phyloP scores from a whole-genome alignment of 2,797 vertebrate species.

The Orestias chungarensis region DNA sequence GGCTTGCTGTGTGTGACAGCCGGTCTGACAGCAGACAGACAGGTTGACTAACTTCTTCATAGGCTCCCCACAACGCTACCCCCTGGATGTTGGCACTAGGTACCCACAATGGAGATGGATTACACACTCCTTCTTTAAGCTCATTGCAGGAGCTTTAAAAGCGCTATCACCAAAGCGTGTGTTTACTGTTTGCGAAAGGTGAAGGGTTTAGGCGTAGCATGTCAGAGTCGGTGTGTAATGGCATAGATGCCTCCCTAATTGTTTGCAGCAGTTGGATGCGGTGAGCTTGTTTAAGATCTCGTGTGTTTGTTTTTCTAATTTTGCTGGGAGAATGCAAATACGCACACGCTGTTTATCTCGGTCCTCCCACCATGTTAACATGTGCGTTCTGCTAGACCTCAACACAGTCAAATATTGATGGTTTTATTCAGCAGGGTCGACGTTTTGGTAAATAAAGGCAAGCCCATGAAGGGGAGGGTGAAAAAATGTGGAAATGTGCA shows the following conservation, averaged over 20 bases:
- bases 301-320: constrained; percentile 73
- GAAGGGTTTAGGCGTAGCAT: constrained; percentile 52
- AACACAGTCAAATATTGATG: neutral
- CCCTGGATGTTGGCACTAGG: constrained; percentile 35
- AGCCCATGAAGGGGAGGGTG: constrained; percentile 2
- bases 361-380: constrained; percentile 19
- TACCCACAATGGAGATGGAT: constrained; percentile 48
- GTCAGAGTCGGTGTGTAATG: constrained; percentile 63
- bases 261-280: constrained; percentile 70
- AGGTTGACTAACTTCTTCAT: constrained; percentile 72
- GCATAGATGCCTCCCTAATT: constrained; percentile 69
- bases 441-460: constrained; percentile 15
- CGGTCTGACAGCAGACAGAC: constrained; percentile 76
- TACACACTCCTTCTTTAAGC: constrained; percentile 23
- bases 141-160: constrained; percentile 38
- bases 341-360: constrained; percentile 37
- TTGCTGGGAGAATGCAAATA: constrained; percentile 54
- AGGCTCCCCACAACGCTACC: constrained; percentile 44
- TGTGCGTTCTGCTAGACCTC: constrained; percentile 26
- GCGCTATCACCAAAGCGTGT: constrained; percentile 52
- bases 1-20: constrained; percentile 70
- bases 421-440: neutral
- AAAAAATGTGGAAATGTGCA: constrained; percentile 29
- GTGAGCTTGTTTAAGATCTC: constrained; percentile 68
- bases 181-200: constrained; percentile 49